Evolutionary conservation across 2,888 invertebrate genomes (phyloP).

Genomic region (Melipona bicolor): DNA sequence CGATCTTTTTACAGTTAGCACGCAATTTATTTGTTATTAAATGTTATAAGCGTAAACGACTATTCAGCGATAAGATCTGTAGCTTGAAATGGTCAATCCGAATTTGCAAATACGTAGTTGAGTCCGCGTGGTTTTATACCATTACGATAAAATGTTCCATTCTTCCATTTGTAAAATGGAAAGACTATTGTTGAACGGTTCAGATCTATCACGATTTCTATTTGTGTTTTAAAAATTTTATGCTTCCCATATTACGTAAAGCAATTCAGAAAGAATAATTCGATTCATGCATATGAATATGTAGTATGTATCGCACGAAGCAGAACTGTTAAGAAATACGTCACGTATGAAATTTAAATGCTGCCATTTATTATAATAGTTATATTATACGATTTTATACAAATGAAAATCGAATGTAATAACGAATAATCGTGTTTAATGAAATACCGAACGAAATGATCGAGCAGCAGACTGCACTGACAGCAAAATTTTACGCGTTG

Average conservation of each 20-base stretch:
- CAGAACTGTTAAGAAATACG: not conserved
- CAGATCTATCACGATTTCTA: not conserved
- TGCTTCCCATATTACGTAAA: too few species aligned
- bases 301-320: not conserved
- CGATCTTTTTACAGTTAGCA: not conserved
- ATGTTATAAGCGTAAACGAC: slow-evolving; percentile 49
- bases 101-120: not conserved
- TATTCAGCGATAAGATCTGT: too few species aligned
- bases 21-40: not conserved
- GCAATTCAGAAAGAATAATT: not conserved
- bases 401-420: not conserved
- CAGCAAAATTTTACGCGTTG: not conserved
- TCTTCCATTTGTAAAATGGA: not conserved
- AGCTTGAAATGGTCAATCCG: not conserved
- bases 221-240: not conserved
- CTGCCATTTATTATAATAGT: slow-evolving; percentile 72
- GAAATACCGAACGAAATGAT: not conserved
- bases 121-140: not conserved
- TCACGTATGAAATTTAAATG: slow-evolving; percentile 64
- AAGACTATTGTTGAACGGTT: not conserved
- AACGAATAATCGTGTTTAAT: not conserved
- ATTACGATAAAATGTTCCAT: not conserved
- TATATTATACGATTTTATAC: slow-evolving; percentile 40
- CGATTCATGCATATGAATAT: not conserved
- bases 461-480: not conserved